These are phyloP conservation scores for Bathynomus jamesi DNA, from an alignment of 1,140 invertebrate species.

Conservation along the genomic window DNA sequence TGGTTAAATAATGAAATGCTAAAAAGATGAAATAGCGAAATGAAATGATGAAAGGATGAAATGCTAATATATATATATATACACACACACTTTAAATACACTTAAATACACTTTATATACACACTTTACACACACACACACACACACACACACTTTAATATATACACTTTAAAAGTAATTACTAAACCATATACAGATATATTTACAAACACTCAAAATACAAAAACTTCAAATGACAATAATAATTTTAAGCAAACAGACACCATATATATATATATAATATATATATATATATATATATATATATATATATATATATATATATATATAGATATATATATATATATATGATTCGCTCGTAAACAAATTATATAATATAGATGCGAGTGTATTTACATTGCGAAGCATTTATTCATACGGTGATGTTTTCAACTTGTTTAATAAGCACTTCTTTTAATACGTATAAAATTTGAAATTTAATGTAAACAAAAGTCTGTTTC, in stretches of 20 bases:
- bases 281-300: conserved; percentile 1
- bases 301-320: conserved; percentile 2
- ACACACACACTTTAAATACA: background rate
- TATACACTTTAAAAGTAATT: background rate
- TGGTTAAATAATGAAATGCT: no score
- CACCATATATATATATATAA: background rate
- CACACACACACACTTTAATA: background rate
- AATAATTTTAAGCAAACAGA: no score
- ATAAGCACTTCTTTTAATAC: background rate
- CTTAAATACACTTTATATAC: background rate
- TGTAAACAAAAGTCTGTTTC: background rate
- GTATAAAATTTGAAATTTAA: background rate
- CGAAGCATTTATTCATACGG: background rate
- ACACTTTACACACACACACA: background rate
- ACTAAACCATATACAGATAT: background rate
- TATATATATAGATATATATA: background rate
- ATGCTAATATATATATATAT: conserved; percentile 3
- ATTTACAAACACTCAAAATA: background rate
- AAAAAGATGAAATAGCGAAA: no score
- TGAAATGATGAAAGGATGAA: no score
- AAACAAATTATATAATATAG: background rate
- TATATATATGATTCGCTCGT: background rate
- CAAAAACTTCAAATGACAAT: no score
- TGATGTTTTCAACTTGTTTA: background rate
- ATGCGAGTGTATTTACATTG: background rate